phyloP scores from a whole-genome alignment of 2,113 vertebrate species.

The Ptychochromis oligacanthus region DNA sequence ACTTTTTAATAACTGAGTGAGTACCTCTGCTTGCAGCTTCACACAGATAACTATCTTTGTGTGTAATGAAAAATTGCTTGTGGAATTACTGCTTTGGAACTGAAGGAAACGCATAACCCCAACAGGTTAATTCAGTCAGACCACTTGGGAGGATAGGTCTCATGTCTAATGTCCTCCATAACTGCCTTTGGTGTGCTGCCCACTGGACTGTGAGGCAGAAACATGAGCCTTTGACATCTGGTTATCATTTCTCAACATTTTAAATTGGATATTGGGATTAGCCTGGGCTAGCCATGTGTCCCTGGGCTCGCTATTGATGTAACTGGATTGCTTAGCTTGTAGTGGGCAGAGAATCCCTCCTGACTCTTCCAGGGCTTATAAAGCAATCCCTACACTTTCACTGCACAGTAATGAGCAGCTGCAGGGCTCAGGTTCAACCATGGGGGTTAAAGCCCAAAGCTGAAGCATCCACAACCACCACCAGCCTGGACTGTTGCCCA shows the following conservation, averaged over 20 bases:
- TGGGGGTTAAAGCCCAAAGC: constrained; percentile 57
- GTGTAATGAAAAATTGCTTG: constrained; percentile 19
- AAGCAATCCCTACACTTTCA: constrained; percentile 61
- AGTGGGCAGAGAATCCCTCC: constrained; percentile 52
- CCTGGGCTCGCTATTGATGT: constrained; percentile 23
- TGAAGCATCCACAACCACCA: constrained; percentile 25
- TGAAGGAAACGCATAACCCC: constrained; percentile 8
- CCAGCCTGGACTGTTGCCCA: constrained; percentile 57
- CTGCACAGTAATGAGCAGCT: constrained; percentile 69
- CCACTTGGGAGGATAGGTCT: constrained; percentile 5
- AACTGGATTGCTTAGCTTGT: constrained; percentile 43
- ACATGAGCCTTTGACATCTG: constrained; percentile 64
- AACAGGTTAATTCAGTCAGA: constrained; percentile 34
- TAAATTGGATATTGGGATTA: constrained; percentile 67
- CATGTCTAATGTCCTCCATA: constrained; percentile 24
- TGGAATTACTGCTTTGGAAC: constrained; percentile 21
- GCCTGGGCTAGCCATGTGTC: constrained; percentile 19
- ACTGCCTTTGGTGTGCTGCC: constrained; percentile 33
- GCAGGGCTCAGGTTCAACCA: constrained; percentile 63
- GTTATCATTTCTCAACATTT: constrained; percentile 60
- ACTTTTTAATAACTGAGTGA: background rate
- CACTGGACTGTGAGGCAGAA: constrained; percentile 32
- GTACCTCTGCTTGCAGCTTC: constrained; percentile 2
- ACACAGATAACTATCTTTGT: background rate
- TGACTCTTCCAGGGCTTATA: constrained; percentile 60